A percentile compares a stretch with the other conserved stretches of the same genome.
Evolutionary conservation across 2,888 invertebrate genomes (phyloP).

Genomic region (Polia nebulosa): DNA sequence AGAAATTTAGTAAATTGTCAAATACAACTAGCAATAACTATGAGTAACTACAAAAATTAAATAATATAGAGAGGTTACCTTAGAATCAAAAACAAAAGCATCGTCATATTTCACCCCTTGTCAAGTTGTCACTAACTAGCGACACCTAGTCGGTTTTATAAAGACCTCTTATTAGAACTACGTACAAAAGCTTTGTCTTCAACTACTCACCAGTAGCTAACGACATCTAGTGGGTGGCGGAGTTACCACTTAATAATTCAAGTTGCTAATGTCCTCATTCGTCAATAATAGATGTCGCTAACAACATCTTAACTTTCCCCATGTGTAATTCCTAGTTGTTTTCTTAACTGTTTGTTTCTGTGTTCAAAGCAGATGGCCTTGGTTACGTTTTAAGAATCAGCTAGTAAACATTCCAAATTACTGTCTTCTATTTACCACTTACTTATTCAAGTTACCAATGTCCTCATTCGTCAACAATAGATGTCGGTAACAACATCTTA

Average conservation of each 20-base stretch:
- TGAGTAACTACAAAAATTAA: not conserved
- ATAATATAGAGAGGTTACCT: not conserved
- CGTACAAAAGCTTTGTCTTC: not conserved
- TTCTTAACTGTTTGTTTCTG: too few species aligned
- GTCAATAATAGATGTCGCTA: conserved; percentile 17
- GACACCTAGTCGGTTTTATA: conserved; percentile 19
- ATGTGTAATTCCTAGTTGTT: not conserved
- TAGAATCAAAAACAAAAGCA: not conserved
- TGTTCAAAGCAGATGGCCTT: too few species aligned
- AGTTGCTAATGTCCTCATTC: not conserved
- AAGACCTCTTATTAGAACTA: not conserved
- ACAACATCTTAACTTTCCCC: not conserved
- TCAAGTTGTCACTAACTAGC: not conserved
- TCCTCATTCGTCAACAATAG: not conserved
- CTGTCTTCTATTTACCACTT: too few species aligned
- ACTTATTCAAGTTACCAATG: not conserved
- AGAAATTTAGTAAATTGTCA: too few species aligned
- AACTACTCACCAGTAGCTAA: rapidly evolving
- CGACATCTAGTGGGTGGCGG: conserved; percentile 30
- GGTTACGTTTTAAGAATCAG: too few species aligned
- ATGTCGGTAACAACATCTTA: conserved; percentile 12
- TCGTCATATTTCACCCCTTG: not conserved
- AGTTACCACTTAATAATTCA: not conserved
- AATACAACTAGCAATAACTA: not conserved
- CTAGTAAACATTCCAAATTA: too few species aligned